Conservation (phyloP, 2,888 invertebrate genomes). For the Selenia dentaria region DNA sequence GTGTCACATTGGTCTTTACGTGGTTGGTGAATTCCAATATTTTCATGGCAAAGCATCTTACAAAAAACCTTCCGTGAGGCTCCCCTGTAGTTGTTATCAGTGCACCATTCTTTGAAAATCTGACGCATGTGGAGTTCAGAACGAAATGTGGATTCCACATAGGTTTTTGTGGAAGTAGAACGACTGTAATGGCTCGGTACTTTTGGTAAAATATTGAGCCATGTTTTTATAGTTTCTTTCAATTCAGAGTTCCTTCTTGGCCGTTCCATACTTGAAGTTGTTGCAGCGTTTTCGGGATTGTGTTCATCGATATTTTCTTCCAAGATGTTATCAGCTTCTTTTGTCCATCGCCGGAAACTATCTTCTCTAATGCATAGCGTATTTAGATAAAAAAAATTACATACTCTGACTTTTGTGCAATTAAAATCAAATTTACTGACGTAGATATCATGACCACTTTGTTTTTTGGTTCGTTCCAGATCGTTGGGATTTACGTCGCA, state of each 20-base stretch:
- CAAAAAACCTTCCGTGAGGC: background rate
- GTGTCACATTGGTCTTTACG: background rate
- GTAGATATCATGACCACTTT: too few relatives aligned
- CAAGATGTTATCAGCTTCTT: background rate
- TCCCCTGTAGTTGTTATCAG: background rate
- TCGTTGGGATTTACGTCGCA: too few relatives aligned
- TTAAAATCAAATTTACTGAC: too few relatives aligned
- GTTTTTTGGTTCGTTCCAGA: too few relatives aligned
- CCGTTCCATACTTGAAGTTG: background rate
- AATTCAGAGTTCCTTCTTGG: too few relatives aligned
- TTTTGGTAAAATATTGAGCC: too few relatives aligned
- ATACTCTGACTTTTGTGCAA: too few relatives aligned
- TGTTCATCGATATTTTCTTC: background rate
- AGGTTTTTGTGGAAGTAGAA: too few relatives aligned
- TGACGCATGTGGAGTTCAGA: background rate
- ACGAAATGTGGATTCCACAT: too few relatives aligned
- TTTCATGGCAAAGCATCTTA: background rate
- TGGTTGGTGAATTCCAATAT: background rate
- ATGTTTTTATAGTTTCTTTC: background rate
- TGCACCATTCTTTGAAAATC: background rate
- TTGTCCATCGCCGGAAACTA: background rate
- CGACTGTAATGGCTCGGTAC: too few relatives aligned
- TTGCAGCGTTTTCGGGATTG: background rate
- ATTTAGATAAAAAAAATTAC: too few relatives aligned
- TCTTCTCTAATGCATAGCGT: background rate